A percentile compares a stretch with the other conserved stretches of the same genome.
Evolutionary conservation across 2,888 invertebrate genomes (phyloP).

Genomic region (Sphecodes monilicornis): DNA sequence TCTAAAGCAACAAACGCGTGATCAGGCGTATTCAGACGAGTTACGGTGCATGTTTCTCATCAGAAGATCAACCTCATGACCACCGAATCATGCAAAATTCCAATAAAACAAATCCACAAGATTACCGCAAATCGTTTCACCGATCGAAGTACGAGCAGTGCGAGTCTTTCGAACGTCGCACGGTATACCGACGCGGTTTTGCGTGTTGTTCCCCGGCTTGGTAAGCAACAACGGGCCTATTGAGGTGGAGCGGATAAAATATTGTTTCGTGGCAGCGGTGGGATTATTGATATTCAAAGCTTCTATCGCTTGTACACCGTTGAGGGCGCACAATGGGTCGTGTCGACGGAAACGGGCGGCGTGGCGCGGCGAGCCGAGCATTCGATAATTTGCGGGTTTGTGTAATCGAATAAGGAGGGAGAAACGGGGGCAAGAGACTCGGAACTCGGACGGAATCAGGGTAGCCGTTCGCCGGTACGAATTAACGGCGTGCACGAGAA

Average conservation of each 20-base stretch:
- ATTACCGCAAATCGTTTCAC: no score
- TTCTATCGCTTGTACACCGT: constrained; percentile 14
- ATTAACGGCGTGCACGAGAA: constrained; percentile 26
- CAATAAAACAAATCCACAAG: no score
- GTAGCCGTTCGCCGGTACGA: constrained; percentile 21
- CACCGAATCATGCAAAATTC: no score
- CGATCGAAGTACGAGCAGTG: no score
- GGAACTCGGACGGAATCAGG: not conserved
- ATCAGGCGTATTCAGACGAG: no score
- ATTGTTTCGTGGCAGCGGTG: not conserved
- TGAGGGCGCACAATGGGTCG: constrained; percentile 3
- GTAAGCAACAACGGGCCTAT: constrained; percentile 9
- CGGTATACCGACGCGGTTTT: not conserved
- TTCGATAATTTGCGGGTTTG: constrained; percentile 49
- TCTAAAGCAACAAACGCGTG: no score
- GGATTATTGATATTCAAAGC: constrained; percentile 36
- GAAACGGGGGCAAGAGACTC: not conserved
- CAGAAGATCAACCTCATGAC: no score
- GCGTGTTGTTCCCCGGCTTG: not conserved
- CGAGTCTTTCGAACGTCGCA: not conserved
- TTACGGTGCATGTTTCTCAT: no score
- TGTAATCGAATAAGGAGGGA: constrained; percentile 44
- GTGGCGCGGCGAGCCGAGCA: not conserved
- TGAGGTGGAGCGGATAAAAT: not conserved
- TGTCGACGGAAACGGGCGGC: constrained; percentile 11